Conservation (phyloP, 1,140 invertebrate species). For the Lysiphlebus fabarum region DNA sequence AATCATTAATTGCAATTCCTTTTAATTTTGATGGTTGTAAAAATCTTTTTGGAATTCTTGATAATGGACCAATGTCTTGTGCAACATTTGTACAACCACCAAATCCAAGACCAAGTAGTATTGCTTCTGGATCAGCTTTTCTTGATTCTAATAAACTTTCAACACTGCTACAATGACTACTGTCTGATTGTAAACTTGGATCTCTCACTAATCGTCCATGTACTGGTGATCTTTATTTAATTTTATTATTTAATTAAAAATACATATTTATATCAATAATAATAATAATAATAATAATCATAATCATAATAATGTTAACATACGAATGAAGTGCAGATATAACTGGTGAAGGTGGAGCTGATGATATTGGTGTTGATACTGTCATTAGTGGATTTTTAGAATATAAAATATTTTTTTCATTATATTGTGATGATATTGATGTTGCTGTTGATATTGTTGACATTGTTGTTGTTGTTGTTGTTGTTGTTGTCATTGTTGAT, state of each 20-base stretch:
- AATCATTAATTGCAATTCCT: slow-evolving; percentile 62
- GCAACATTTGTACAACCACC: slow-evolving; percentile 41
- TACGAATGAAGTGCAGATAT: slow-evolving; percentile 21
- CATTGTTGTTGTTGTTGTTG: slow-evolving; percentile 27
- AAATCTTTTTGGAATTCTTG: slow-evolving; percentile 67
- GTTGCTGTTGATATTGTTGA: slow-evolving; percentile 7
- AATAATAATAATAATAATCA: too few relatives aligned
- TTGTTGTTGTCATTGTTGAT: slow-evolving; percentile 41
- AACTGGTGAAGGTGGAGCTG: slow-evolving; percentile 43
- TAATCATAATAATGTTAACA: too few relatives aligned
- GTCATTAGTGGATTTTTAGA: slow-evolving; percentile 41
- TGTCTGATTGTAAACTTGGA: slow-evolving; percentile 67
- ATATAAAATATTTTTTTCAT: background rate
- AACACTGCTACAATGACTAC: slow-evolving; percentile 71
- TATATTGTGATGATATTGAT: background rate
- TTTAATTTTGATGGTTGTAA: slow-evolving; percentile 61
- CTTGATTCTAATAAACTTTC: slow-evolving; percentile 71
- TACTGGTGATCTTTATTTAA: slow-evolving; percentile 30
- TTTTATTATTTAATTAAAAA: too few relatives aligned
- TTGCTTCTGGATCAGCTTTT: slow-evolving; percentile 72
- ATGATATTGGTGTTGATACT: slow-evolving; percentile 37
- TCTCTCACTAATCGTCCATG: slow-evolving; percentile 53
- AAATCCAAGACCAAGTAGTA: slow-evolving; percentile 70
- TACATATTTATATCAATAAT: too few relatives aligned
- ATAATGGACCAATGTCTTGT: slow-evolving; percentile 56